A percentile compares a stretch with the other conserved stretches of the same genome.
phyloP scores from a whole-genome alignment of 2,113 vertebrate genomes.

The Chaetura pelagica region DNA sequence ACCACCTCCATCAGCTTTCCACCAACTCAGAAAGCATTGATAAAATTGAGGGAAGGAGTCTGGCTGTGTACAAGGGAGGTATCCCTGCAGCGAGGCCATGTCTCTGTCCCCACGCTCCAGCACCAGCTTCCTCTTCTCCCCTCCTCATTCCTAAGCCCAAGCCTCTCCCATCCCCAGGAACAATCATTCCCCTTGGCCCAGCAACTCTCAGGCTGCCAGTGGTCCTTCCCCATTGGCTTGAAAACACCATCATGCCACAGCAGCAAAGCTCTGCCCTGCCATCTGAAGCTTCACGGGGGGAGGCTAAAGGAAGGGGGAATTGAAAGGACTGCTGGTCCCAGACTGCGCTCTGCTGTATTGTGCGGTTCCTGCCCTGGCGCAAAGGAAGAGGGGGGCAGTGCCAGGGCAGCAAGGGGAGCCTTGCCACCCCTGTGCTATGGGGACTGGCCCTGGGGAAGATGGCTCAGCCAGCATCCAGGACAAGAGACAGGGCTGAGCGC shows the following conservation, averaged over 20 bases:
- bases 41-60: neutral
- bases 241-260: neutral
- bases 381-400: rapidly evolving
- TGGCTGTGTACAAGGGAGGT: neutral
- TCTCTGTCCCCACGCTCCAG: neutral
- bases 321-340: neutral
- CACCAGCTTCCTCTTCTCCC: rapidly evolving
- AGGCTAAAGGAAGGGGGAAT: neutral
- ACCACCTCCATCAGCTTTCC: neutral
- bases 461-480: neutral
- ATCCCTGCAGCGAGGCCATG: rapidly evolving
- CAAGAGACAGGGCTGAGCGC: neutral
- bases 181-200: neutral
- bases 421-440: neutral
- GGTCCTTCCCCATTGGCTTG: neutral
- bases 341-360: neutral
- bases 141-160: neutral
- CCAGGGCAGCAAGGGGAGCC: neutral
- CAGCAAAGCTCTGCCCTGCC: neutral
- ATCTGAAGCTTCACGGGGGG: neutral
- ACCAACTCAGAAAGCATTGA: neutral
- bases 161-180: rapidly evolving
- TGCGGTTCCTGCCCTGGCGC: neutral
- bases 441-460: neutral
- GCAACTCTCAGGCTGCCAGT: neutral